A percentile compares a stretch with the other conserved stretches of the same genome.
Conservation (phyloP, 2,888 invertebrate genomes). For the Hypomecis punctinalis region DNA sequence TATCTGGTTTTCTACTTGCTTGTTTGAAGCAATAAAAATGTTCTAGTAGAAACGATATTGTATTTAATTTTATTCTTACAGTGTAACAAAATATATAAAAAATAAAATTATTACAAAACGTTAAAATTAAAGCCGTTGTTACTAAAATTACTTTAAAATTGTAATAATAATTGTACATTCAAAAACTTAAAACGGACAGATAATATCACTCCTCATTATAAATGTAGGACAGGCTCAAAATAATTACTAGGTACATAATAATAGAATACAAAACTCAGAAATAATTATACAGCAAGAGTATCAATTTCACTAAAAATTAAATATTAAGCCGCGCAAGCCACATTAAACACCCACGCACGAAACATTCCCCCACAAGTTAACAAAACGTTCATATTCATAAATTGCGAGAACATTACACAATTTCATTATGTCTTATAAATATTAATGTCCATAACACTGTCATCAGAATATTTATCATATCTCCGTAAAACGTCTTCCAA, state of each 20-base stretch:
- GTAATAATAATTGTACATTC: neutral
- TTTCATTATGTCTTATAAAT: conserved; percentile 42
- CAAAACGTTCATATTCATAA: conserved; percentile 38
- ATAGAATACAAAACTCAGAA: neutral
- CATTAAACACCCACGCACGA: neutral
- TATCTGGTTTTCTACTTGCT: neutral
- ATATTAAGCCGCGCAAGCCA: conserved; percentile 4
- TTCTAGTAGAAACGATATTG: no score
- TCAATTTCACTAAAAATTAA: conserved; percentile 2
- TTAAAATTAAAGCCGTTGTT: neutral
- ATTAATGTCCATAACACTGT: conserved; percentile 38
- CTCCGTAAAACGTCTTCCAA: conserved; percentile 23
- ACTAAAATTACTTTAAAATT: neutral
- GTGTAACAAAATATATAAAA: neutral
- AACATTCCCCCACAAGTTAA: conserved; percentile 8
- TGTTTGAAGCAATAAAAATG: no score
- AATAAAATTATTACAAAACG: neutral
- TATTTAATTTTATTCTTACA: neutral
- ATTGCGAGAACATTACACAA: conserved; percentile 33
- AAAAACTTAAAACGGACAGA: neutral
- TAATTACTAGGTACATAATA: conserved; percentile 1
- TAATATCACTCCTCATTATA: neutral
- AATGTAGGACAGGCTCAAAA: neutral
- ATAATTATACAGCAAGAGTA: neutral
- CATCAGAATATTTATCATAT: conserved; percentile 32